Base-by-base conservation (phyloP, 2,797 vertebrate genomes). In the Pygocentrus nattereri region DNA sequence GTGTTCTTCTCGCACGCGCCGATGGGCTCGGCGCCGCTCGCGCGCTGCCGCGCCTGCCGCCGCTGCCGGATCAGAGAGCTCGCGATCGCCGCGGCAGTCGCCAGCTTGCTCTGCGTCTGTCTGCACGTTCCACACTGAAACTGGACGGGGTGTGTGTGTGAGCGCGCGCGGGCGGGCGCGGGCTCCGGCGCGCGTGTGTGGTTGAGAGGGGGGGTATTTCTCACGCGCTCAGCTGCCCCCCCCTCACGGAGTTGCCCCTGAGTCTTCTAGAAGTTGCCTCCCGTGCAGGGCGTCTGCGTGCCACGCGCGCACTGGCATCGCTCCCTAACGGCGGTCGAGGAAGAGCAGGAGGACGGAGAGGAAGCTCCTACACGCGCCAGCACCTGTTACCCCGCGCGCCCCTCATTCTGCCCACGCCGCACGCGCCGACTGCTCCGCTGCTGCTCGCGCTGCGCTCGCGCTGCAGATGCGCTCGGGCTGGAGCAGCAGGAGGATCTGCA, bases 31-130 rank as follows among this genome's bases (percentile, higher is more conserved):
- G 95, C 98, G 88, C 98, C 98, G 92, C 97, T 99, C 95, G 99
- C 97, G 38, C 97, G 95, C 94, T 99, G 97, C 87, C 97, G 93
- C 87, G 97, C 97, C 93, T 98, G 97, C 90, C 98, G 94, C 93
- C 97, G 98, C 94, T 99, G 98, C 83, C 98, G 96, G 92, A 99
- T 99, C 89, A 99, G 96, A 89, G 97, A 99, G 96, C 96, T 99
- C 94, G 98, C 98, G 90, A 99, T 98, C 77, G 97, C 98, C 88
- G 98, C 98, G 86, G 98, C 98, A 95, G 98, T 97, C 91, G 95
- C 94, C 95, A 91, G 90, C 81, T 91, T 91, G 91, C 58, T 61
- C 58, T 61, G 89, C 91, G 93, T 91, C 89, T 90, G 89, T 87
- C 88, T 92, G 62, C 62, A 74, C 83, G 68, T 79, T 58, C 88